Evolutionary conservation across 2,113 vertebrate genomes (phyloP).

Genomic region (Hystrix cristata): DNA sequence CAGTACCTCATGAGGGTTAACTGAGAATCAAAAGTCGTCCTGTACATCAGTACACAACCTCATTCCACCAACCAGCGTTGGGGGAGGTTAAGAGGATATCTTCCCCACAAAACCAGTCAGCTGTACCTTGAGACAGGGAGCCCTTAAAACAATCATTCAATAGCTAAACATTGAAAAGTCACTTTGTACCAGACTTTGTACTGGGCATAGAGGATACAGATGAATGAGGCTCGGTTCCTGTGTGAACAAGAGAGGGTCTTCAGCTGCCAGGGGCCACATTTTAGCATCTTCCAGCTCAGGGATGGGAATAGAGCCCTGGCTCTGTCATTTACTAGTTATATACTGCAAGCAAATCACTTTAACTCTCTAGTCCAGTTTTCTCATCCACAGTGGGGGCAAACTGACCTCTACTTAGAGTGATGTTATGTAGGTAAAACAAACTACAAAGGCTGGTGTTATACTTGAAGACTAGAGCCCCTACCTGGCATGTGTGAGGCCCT

Average conservation of each 20-base stretch:
- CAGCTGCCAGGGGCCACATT: neutral
- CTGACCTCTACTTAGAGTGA: neutral
- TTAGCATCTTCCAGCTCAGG: neutral
- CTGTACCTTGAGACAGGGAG: neutral
- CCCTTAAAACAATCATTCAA: neutral
- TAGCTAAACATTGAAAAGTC: neutral
- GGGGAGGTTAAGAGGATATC: neutral
- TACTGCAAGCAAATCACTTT: neutral
- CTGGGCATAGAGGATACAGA: neutral
- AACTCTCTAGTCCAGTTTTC: neutral
- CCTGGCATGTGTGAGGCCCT: neutral
- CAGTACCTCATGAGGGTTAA: neutral
- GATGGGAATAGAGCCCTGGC: fast-evolving
- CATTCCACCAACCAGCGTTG: neutral
- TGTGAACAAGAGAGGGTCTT: neutral
- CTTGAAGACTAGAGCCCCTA: too few species aligned
- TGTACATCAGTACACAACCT: neutral
- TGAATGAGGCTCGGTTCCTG: neutral
- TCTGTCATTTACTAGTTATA: neutral
- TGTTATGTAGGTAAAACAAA: neutral
- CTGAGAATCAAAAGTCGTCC: neutral
- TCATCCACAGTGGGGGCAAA: neutral
- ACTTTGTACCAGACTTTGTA: neutral
- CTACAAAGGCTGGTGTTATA: fast-evolving
- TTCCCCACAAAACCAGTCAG: neutral